Evolutionary conservation across 2,113 vertebrate species (phyloP), one percentile per base, ranked within the genome.

Genomic region (Athene noctua): DNA sequence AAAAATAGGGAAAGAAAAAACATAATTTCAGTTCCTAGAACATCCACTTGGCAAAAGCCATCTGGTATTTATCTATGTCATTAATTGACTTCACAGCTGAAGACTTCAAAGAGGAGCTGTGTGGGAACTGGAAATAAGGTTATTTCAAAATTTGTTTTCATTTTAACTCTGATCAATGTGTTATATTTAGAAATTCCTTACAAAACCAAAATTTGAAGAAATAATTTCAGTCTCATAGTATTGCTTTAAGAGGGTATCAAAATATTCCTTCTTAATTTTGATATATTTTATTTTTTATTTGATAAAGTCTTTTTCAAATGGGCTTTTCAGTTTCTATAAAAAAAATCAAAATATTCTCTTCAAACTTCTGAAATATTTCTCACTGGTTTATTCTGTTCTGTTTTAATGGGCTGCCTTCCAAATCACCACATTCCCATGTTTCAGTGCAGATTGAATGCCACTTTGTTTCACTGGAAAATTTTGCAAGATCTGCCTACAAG

Each of bases 21-120:
- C 10, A n/a, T 9, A 25, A 38, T 71, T 72, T 92, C 54, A 78
- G 5, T 71, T 92, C 51, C 70, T 34, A 59, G 18, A 70, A 34
- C 10, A 93, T 70, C 34, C 52, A 81, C n/a, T 78, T 93, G 46
- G 18, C 61, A 86, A 92, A 95, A 34, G 14, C 54, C 82, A 92
- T 93, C 67, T 90, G 92, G n/a, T 65, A 63, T 88, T 90, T 94
- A 90, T 96, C 77, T 75, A 66, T 66, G 38, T 63, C 79, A 93
- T 88, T 96, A 94, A 80, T 67, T 88, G 88, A 54, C 83, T 91
- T 94, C 92, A 92, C 86, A 96, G n/a, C 36, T 79, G 34, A 95
- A 87, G 29, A 85, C 54, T 94, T 94, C 73, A 96, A 94, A 94
- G 77, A 55, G 34, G 9, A 94, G 30, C 6, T 86, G 34, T 87